Percentiles rank a stretch among this genome's conserved stretches.
phyloP scores from a whole-genome alignment of 2,113 vertebrate genomes.

The Nannobrachium achirus region DNA sequence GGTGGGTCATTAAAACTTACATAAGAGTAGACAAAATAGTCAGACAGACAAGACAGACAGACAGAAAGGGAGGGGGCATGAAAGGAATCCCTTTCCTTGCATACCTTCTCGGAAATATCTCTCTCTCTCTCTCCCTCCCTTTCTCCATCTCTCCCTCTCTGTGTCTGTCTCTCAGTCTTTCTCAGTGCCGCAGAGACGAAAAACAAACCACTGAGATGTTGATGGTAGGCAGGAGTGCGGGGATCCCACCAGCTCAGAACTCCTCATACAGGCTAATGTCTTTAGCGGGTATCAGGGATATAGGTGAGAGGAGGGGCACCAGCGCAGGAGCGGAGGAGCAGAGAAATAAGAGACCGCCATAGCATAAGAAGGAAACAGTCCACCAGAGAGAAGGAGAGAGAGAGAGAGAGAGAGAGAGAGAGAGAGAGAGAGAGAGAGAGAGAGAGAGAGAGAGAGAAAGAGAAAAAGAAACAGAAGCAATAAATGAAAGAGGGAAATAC shows the following conservation, averaged over 20 bases:
- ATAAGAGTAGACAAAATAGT: conserved; percentile 65
- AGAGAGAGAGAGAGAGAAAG: conserved; percentile 12
- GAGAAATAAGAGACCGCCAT: neutral
- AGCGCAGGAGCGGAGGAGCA: conserved; percentile 15
- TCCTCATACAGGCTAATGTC: conserved; percentile 62
- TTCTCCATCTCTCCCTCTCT: conserved; percentile 25
- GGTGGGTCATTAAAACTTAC: conserved; percentile 68
- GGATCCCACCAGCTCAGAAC: conserved; percentile 54
- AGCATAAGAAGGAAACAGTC: neutral
- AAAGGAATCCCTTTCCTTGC: conserved; percentile 30
- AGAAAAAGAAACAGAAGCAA: neutral
- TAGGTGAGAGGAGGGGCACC: conserved; percentile 49
- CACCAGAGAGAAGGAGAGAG: conserved; percentile 38
- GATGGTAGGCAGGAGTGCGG: conserved; percentile 56
- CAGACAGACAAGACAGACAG: conserved; percentile 32
- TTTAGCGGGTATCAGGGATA: conserved; percentile 71
- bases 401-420: conserved; percentile 30
- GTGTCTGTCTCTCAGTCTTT: conserved; percentile 25
- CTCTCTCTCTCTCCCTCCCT: neutral
- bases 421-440: conserved; percentile 17
- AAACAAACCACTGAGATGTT: conserved; percentile 68
- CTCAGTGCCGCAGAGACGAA: conserved; percentile 52
- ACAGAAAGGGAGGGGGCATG: conserved; percentile 1
- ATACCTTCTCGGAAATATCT: conserved; percentile 14
- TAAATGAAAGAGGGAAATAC: conserved; percentile 20